These are phyloP conservation scores for Drepana falcataria DNA, from an alignment of 2,888 invertebrate species.

Conservation along the genomic window DNA sequence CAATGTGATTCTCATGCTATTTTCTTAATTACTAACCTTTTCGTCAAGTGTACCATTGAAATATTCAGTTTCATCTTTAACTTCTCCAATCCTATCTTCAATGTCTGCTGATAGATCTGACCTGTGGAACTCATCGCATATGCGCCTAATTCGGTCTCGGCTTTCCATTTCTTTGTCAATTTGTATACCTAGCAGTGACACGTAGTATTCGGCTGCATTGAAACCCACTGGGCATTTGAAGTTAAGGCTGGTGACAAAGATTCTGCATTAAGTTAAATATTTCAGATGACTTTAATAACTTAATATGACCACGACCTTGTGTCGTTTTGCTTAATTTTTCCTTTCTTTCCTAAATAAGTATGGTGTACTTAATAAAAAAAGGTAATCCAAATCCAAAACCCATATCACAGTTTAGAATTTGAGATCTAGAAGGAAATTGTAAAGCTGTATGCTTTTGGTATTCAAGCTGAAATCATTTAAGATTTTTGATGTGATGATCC, in stretches of 20 bases:
- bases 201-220: constrained; percentile 92
- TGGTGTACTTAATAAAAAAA: too few species aligned
- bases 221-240: constrained; percentile 85
- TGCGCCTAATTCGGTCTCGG: constrained; percentile 61
- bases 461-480: too few species aligned
- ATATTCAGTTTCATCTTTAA: constrained; percentile 63
- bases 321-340: too few species aligned
- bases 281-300: neutral
- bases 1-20: too few species aligned
- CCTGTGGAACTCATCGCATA: constrained; percentile 77
- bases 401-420: too few species aligned
- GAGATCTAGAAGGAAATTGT: too few species aligned
- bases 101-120: constrained; percentile 63
- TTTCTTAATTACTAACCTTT: constrained; percentile 38
- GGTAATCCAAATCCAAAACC: too few species aligned
- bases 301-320: too few species aligned
- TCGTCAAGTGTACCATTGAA: constrained; percentile 55
- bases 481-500: too few species aligned
- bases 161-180: constrained; percentile 62
- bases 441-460: too few species aligned
- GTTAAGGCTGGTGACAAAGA: constrained; percentile 69
- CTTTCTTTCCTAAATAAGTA: too few species aligned
- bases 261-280: neutral
- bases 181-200: constrained; percentile 77
- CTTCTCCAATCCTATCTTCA: constrained; percentile 53